These are phyloP conservation scores for Entelurus aequoreus DNA, from an alignment of 2,113 vertebrate species.

Conservation along the genomic window DNA sequence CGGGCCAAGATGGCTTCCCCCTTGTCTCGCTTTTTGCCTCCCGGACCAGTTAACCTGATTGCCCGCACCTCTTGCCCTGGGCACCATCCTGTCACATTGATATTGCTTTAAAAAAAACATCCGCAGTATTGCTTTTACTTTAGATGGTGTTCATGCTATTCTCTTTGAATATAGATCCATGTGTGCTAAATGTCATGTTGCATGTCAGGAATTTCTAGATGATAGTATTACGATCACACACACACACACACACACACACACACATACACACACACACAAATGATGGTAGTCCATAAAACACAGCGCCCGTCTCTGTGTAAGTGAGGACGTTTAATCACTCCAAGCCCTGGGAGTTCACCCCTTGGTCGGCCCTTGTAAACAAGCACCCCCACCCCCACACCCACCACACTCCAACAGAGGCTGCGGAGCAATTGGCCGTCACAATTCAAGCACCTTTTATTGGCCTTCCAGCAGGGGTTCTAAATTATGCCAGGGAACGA, in stretches of 20 bases:
- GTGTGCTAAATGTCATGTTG: too few species aligned
- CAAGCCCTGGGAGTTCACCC: constrained; percentile 51
- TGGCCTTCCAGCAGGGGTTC: constrained; percentile 60
- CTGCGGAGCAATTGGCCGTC: constrained; percentile 56
- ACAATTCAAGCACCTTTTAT: constrained; percentile 67
- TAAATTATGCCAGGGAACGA: constrained; percentile 61
- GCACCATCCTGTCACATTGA: constrained; percentile 30
- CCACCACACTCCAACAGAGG: constrained; percentile 23
- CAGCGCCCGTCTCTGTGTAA: constrained; percentile 36
- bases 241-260: constrained; percentile 3
- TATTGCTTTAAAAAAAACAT: constrained; percentile 11
- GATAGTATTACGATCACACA: constrained; percentile 25
- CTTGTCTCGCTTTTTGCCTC: constrained; percentile 8
- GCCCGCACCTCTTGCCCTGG: constrained; percentile 25
- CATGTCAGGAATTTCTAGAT: constrained; percentile 26
- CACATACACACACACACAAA: not conserved
- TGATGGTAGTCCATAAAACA: constrained; percentile 37
- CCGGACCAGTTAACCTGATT: constrained; percentile 40
- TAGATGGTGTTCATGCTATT: constrained; percentile 3
- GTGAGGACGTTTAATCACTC: constrained; percentile 50
- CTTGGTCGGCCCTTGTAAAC: constrained; percentile 46
- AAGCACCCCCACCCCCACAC: constrained; percentile 23
- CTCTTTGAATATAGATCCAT: too few species aligned
- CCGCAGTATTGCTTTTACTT: not conserved
- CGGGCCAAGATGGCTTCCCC: constrained; percentile 47